Evolutionary conservation across 2,113 vertebrate species (phyloP).

Genomic region (Prinia subflava): DNA sequence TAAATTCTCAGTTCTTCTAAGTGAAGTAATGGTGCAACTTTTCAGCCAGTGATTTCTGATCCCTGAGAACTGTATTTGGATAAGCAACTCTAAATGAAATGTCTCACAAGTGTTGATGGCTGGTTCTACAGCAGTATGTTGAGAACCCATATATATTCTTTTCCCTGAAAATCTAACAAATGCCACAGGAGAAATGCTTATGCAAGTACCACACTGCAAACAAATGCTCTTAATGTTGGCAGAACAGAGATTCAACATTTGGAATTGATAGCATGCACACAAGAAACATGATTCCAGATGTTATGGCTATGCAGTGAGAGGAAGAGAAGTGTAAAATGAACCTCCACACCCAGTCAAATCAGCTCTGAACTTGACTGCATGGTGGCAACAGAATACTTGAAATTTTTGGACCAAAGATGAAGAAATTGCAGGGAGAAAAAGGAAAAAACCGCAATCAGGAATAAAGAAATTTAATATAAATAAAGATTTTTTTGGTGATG

Average conservation of each 20-base stretch:
- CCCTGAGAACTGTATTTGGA: not conserved
- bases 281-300: not conserved
- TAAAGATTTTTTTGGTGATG: not conserved
- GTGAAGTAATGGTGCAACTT: not conserved
- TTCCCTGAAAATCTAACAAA: not conserved
- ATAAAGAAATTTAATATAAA: not conserved
- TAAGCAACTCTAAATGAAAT: conserved; percentile 3
- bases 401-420: not conserved
- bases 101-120: not conserved
- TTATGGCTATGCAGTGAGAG: not conserved
- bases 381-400: not conserved
- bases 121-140: not conserved
- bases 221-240: not conserved
- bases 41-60: not conserved
- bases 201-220: not conserved
- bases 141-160: not conserved
- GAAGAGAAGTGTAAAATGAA: not conserved
- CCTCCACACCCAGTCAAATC: not conserved
- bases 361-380: not conserved
- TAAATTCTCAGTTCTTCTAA: not conserved
- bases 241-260: not conserved
- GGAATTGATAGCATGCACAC: not conserved
- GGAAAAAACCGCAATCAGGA: not conserved
- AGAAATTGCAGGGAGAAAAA: not conserved
- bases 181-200: not conserved